Conservation (phyloP, 64 coral and sea anemone genomes). For the Catalaphyllia jardinei region DNA sequence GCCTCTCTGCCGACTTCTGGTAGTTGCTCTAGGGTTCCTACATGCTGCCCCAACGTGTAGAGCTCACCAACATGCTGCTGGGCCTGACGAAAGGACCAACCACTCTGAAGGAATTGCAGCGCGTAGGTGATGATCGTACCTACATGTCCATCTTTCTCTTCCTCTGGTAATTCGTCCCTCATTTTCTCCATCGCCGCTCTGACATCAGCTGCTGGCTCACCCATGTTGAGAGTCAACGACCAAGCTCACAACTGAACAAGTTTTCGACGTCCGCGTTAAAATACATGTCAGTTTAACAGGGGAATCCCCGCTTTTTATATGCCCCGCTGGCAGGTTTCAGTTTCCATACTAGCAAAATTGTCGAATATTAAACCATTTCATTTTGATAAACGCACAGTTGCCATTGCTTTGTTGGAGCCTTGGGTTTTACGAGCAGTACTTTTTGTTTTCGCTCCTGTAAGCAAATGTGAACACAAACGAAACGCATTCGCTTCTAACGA, state of each 20-base stretch:
- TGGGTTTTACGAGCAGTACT: too few relatives aligned
- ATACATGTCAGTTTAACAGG: neutral
- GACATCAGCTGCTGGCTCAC: neutral
- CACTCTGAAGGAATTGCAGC: neutral
- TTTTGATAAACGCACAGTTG: too few relatives aligned
- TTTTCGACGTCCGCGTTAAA: neutral
- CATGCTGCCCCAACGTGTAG: conserved; percentile 20
- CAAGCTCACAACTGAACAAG: neutral
- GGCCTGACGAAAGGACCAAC: conserved; percentile 48
- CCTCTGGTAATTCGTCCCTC: conserved; percentile 30
- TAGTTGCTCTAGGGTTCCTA: conserved; percentile 29
- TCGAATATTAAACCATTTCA: too few relatives aligned
- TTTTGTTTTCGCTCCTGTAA: too few relatives aligned
- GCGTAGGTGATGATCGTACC: conserved; percentile 53
- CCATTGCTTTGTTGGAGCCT: too few relatives aligned
- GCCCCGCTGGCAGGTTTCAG: too few relatives aligned
- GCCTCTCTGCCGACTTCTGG: conserved; percentile 53
- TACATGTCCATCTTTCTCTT: conserved; percentile 47
- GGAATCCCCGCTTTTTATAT: neutral
- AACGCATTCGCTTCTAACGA: too few relatives aligned
- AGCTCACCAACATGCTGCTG: conserved; percentile 29
- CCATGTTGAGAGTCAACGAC: conserved; percentile 19
- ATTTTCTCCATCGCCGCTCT: neutral
- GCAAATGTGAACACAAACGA: too few relatives aligned
- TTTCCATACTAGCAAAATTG: too few relatives aligned